A percentile compares a stretch with the other conserved stretches of the same genome.
Evolutionary conservation across 2,888 invertebrate species (phyloP).

Genomic region (Hofmannophila pseudospretella): DNA sequence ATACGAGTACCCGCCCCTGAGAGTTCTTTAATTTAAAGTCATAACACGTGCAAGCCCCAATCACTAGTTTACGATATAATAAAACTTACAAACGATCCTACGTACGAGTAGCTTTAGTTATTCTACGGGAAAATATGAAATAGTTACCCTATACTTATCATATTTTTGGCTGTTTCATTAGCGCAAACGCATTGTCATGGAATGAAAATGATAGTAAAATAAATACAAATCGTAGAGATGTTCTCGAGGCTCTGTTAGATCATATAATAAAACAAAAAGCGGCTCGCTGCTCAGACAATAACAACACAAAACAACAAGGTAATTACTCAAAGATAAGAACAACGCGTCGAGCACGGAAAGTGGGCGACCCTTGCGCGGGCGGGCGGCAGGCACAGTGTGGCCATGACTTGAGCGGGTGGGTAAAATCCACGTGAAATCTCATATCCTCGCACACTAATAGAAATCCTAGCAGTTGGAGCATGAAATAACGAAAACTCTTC

Average conservation of each 20-base stretch:
- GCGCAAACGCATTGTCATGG: background rate
- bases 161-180: too few relatives aligned
- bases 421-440: too few relatives aligned
- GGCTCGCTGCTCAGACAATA: slow-evolving; percentile 38
- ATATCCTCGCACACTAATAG: too few relatives aligned
- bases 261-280: slow-evolving; percentile 38
- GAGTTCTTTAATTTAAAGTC: slow-evolving; percentile 43
- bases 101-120: too few relatives aligned
- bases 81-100: slow-evolving; percentile 21
- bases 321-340: slow-evolving; percentile 64
- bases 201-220: background rate
- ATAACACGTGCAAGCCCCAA: slow-evolving; percentile 30
- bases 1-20: slow-evolving; percentile 28
- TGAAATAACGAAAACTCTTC: too few relatives aligned
- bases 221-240: slow-evolving; percentile 3
- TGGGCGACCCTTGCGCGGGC: slow-evolving; percentile 35
- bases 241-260: slow-evolving; percentile 8
- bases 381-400: slow-evolving; percentile 15
- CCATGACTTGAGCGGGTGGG: slow-evolving; percentile 21
- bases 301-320: slow-evolving; percentile 53
- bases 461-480: too few relatives aligned
- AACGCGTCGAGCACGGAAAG: slow-evolving; percentile 47
- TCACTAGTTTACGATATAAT: slow-evolving; percentile 32
- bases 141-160: too few relatives aligned
- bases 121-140: too few relatives aligned